These are phyloP conservation scores for Acholoe squamosa DNA, from an alignment of 2,888 invertebrate genomes.

Conservation along the genomic window DNA sequence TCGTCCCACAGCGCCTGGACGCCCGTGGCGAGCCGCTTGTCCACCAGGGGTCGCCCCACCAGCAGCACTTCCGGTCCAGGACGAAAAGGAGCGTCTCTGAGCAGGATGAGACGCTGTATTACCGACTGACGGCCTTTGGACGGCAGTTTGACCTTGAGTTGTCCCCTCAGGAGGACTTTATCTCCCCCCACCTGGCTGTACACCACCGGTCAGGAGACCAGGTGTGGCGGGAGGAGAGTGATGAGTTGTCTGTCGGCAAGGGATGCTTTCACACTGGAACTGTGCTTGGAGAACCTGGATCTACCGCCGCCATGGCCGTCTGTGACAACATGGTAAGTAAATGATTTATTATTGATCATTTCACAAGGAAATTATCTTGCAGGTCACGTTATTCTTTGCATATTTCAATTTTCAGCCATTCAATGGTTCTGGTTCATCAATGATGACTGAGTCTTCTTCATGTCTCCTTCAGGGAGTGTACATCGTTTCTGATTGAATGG, in stretches of 20 bases:
- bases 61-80: background rate
- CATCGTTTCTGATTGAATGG: too few relatives aligned
- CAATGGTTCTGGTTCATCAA: too few relatives aligned
- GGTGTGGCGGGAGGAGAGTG: conserved; percentile 50
- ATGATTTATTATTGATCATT: background rate
- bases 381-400: too few relatives aligned
- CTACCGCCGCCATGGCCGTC: conserved; percentile 43
- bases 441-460: too few relatives aligned
- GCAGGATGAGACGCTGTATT: background rate
- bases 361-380: background rate
- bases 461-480: too few relatives aligned
- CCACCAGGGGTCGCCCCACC: background rate
- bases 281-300: conserved; percentile 44
- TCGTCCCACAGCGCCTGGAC: conserved; percentile 44
- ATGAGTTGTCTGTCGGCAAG: conserved; percentile 22
- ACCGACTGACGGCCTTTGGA: conserved; percentile 31
- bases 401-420: too few relatives aligned
- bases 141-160: conserved; percentile 34
- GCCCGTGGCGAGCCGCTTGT: conserved; percentile 26
- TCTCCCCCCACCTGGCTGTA: conserved; percentile 47
- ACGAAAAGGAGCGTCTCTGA: background rate
- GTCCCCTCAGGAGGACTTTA: conserved; percentile 27
- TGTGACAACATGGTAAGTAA: conserved; percentile 54
- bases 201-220: conserved; percentile 52
- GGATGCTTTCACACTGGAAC: conserved; percentile 60